Conservation (phyloP, 2,797 vertebrate species). For the Enteromius anoplus region DNA sequence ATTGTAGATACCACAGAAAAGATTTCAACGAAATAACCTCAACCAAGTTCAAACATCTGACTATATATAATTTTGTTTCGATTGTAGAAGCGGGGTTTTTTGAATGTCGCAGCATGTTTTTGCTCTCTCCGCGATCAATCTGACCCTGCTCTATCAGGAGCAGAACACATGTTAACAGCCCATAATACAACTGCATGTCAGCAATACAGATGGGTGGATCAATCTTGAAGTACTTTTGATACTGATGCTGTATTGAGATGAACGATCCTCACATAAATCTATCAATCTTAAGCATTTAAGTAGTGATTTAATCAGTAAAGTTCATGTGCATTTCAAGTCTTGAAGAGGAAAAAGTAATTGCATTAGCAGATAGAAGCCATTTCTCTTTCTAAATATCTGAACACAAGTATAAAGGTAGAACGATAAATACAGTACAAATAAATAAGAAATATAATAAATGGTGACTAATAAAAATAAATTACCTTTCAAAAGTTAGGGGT, state of each 20-base stretch:
- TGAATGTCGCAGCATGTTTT: not conserved
- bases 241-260: not conserved
- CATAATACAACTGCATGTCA: conserved; percentile 14
- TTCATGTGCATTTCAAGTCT: not conserved
- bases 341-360: not conserved
- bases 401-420: not conserved
- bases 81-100: not conserved
- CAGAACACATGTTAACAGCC: conserved; percentile 18
- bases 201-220: not conserved
- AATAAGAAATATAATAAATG: not conserved
- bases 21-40: conserved; percentile 4
- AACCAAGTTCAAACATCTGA: not conserved
- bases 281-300: not conserved
- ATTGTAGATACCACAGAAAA: conserved; percentile 1
- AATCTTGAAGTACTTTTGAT: conserved; percentile 4
- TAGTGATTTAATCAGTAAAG: not conserved
- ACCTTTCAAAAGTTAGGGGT: not conserved
- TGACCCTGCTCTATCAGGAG: not conserved
- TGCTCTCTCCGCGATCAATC: not conserved
- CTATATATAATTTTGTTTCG: not conserved
- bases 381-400: not conserved
- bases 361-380: not conserved
- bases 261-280: not conserved
- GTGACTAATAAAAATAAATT: not conserved
- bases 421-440: not conserved